Conservation (phyloP, 37 sponge, comb jelly and placozoan species). For the Spongilla lacustris region DNA sequence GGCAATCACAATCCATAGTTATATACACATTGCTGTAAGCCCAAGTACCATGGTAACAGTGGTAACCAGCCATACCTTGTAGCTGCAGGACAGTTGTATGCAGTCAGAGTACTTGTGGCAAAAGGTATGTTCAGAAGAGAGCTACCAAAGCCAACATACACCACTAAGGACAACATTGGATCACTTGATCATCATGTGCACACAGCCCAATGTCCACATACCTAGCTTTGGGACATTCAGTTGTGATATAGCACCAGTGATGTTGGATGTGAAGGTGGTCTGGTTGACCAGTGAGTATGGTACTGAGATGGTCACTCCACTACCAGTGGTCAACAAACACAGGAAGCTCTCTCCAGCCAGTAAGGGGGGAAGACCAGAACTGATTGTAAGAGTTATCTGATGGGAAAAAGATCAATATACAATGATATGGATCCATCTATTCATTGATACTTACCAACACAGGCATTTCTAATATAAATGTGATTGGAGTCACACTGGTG, state of each 20-base stretch:
- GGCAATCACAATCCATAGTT: no score
- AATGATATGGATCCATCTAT: no score
- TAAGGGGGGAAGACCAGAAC: slow-evolving; percentile 32
- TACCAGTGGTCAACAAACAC: slow-evolving; percentile 6
- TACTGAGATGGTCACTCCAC: no score
- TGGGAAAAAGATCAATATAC: slow-evolving; percentile 16
- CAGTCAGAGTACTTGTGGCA: slow-evolving; percentile 28
- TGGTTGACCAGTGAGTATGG: no score
- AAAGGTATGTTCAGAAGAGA: slow-evolving; percentile 15
- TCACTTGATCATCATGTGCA: not conserved
- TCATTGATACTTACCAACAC: slow-evolving; percentile 21
- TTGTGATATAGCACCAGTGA: no score
- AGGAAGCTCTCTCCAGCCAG: slow-evolving; percentile 22
- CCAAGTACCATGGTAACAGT: no score
- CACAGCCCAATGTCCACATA: not conserved
- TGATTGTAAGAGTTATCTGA: slow-evolving; percentile 18
- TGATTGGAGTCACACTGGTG: slow-evolving; percentile 19
- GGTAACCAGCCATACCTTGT: slow-evolving; percentile 9
- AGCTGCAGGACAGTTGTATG: slow-evolving; percentile 23
- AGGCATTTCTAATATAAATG: slow-evolving; percentile 20
- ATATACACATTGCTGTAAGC: no score
- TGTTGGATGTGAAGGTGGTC: no score
- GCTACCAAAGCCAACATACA: slow-evolving; percentile 42
- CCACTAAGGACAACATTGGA: not conserved
- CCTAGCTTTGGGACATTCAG: no score